Conservation (phyloP, 2,797 vertebrate genomes). For the Vireo griseus region DNA sequence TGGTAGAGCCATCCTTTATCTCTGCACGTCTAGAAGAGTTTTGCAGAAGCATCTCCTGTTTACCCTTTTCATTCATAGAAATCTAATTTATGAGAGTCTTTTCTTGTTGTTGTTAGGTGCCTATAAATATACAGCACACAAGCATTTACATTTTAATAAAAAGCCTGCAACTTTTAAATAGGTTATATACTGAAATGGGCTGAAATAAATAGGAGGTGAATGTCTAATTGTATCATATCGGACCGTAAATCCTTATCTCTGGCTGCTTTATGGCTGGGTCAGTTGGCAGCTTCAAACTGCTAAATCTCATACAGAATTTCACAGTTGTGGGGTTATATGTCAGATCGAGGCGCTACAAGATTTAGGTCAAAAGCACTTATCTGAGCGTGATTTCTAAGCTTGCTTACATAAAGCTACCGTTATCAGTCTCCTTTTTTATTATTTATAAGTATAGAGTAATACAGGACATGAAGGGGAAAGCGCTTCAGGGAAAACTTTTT, state of each 20-base stretch:
- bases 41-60: constrained; percentile 74
- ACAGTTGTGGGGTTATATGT: constrained; percentile 78
- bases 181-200: constrained; percentile 68
- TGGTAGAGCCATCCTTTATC: constrained; percentile 79
- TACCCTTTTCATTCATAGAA: constrained; percentile 73
- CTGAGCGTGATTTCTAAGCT: constrained; percentile 79
- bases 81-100: constrained; percentile 70
- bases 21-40: constrained; percentile 73
- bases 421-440: constrained; percentile 73
- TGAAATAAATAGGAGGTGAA: constrained; percentile 75
- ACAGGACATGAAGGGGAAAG: constrained; percentile 38
- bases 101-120: constrained; percentile 53
- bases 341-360: constrained; percentile 77
- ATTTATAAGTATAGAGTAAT: constrained; percentile 69
- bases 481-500: constrained; percentile 62
- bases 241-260: constrained; percentile 78
- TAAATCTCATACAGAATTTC: constrained; percentile 80
- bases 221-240: constrained; percentile 81
- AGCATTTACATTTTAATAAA: constrained; percentile 71
- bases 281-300: constrained; percentile 77
- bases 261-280: constrained; percentile 76
- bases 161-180: constrained; percentile 69
- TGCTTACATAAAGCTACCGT: constrained; percentile 79
- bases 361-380: constrained; percentile 83
- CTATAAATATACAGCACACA: constrained; percentile 58